phyloP scores from a whole-genome alignment of 2,113 vertebrate genomes.

The Ranitomeya imitator region DNA sequence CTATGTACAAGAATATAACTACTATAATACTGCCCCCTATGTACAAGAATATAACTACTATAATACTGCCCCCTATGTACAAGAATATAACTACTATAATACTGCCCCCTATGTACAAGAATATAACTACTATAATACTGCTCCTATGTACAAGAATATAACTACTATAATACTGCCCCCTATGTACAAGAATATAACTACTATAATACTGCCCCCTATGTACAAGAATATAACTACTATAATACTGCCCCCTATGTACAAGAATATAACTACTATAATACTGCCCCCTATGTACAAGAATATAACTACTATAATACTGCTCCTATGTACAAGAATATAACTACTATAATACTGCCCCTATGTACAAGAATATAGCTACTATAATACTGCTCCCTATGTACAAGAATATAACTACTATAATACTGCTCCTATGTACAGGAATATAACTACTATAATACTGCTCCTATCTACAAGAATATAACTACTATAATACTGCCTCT shows the following conservation, averaged over 20 bases:
- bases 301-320: no score
- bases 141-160: not conserved
- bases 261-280: conserved; percentile 14
- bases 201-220: not conserved
- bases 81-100: not conserved
- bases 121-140: conserved; percentile 11
- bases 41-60: no score
- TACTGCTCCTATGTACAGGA: not conserved
- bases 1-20: no score
- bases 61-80: no score
- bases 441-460: no score
- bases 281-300: not conserved
- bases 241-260: not conserved
- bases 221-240: conserved; percentile 13
- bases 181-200: conserved; percentile 6
- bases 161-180: not conserved
- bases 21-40: no score
- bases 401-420: conserved; percentile 13
- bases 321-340: no score
- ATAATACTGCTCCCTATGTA: not conserved
- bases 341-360: no score
- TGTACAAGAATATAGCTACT: not conserved
- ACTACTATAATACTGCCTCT: no score
- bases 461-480: no score
- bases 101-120: not conserved